A percentile compares a stretch with the other conserved stretches of the same genome.
Evolutionary conservation across 2,888 invertebrate species (phyloP).

Genomic region (Tillus elongatus): DNA sequence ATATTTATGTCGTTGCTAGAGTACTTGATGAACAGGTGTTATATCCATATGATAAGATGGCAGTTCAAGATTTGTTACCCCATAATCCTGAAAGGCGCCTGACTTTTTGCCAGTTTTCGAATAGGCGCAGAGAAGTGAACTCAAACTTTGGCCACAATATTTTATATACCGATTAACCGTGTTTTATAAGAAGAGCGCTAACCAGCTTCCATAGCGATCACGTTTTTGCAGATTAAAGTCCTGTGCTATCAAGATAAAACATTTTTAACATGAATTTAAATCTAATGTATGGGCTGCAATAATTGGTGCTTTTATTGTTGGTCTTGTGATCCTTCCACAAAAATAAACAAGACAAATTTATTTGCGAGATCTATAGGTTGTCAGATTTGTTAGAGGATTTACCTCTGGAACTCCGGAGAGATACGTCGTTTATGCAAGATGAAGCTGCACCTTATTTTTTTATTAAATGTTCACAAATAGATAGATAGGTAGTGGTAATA

Average conservation of each 20-base stretch:
- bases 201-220: not conserved
- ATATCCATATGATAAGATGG: not conserved
- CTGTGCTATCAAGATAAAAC: not conserved
- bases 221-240: not conserved
- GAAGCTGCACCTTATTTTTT: not conserved
- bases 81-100: slow-evolving; percentile 1
- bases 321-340: not conserved
- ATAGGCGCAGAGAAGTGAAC: not conserved
- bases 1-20: not conserved
- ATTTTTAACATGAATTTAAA: slow-evolving; percentile 3
- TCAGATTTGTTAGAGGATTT: slow-evolving; percentile 3
- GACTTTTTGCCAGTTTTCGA: not conserved
- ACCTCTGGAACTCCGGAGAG: slow-evolving; percentile 1
- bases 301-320: slow-evolving; percentile 1
- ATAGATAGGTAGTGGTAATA: slow-evolving; percentile 2
- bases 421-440: not conserved
- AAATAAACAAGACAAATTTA: not conserved
- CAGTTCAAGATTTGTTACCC: slow-evolving; percentile 1
- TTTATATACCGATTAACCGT: too few relatives aligned
- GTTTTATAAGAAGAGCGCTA: not conserved
- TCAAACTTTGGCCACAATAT: too few relatives aligned
- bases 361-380: slow-evolving; percentile 1
- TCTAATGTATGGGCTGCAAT: slow-evolving; percentile 1
- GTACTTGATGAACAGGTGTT: not conserved
- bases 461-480: slow-evolving; percentile 1